Evolutionary conservation across 2,888 invertebrate genomes (phyloP).

Genomic region (Enchytraeus crypticus): DNA sequence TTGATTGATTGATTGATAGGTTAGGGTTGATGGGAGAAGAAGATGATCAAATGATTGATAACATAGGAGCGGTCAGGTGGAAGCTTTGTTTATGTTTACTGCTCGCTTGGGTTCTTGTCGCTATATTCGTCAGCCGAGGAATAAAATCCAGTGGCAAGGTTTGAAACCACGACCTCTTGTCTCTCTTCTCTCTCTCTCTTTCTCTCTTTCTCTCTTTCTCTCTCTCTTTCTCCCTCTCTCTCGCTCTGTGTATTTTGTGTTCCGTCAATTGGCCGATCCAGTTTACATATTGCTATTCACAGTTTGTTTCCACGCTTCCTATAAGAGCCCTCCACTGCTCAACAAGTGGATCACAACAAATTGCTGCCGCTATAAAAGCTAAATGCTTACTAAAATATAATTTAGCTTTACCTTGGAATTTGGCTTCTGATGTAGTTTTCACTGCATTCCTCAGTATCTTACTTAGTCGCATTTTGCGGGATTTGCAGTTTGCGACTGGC

Average conservation of each 20-base stretch:
- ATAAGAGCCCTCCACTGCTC: too few species aligned
- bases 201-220: not conserved
- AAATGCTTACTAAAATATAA: too few species aligned
- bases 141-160: slow-evolving; percentile 29
- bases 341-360: too few species aligned
- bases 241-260: not conserved
- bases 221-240: not conserved
- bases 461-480: too few species aligned
- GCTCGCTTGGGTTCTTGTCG: slow-evolving; percentile 28
- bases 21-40: slow-evolving; percentile 12
- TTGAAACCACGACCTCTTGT: not conserved
- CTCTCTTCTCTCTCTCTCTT: not conserved
- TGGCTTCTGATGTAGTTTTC: too few species aligned
- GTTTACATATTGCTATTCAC: not conserved
- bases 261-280: not conserved
- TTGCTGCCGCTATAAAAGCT: too few species aligned
- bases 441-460: too few species aligned
- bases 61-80: slow-evolving; percentile 26
- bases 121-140: slow-evolving; percentile 27
- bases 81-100: slow-evolving; percentile 26
- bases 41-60: slow-evolving; percentile 15
- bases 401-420: too few species aligned
- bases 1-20: too few species aligned
- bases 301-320: not conserved
- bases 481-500: too few species aligned